Percentiles rank a stretch among this genome's conserved stretches.
phyloP scores from a whole-genome alignment of 2,113 vertebrate species.

The Rissa tridactyla region DNA sequence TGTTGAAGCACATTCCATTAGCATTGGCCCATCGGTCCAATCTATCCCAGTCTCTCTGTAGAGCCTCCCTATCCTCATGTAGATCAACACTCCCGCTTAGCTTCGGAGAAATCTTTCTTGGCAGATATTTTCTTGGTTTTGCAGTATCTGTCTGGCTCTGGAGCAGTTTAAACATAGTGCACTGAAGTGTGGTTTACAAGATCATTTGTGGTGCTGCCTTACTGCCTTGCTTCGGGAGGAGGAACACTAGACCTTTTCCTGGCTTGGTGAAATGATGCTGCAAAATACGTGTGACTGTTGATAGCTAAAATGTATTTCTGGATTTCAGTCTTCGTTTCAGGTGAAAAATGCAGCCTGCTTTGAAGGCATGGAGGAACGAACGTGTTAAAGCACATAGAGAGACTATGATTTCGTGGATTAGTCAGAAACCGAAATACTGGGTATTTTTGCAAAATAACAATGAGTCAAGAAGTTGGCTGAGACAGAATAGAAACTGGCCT shows the following conservation, averaged over 20 bases:
- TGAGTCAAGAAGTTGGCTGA: background rate
- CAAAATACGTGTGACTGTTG: accelerated
- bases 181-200: background rate
- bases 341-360: background rate
- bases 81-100: no score
- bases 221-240: background rate
- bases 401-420: background rate
- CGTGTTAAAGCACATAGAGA: background rate
- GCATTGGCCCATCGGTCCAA: no score
- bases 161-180: background rate
- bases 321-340: background rate
- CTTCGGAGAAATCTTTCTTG: background rate
- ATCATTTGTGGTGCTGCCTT: background rate
- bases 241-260: background rate
- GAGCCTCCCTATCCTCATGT: no score
- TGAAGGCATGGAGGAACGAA: background rate
- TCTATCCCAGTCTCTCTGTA: no score
- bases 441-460: background rate
- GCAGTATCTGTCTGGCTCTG: background rate
- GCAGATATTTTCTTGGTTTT: background rate
- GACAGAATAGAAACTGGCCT: background rate
- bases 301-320: background rate
- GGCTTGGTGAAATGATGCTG: background rate
- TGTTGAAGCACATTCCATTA: no score
- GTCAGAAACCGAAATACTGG: background rate